These are phyloP conservation scores for Rhagium mordax DNA, from an alignment of 2,888 invertebrate species.

Conservation along the genomic window DNA sequence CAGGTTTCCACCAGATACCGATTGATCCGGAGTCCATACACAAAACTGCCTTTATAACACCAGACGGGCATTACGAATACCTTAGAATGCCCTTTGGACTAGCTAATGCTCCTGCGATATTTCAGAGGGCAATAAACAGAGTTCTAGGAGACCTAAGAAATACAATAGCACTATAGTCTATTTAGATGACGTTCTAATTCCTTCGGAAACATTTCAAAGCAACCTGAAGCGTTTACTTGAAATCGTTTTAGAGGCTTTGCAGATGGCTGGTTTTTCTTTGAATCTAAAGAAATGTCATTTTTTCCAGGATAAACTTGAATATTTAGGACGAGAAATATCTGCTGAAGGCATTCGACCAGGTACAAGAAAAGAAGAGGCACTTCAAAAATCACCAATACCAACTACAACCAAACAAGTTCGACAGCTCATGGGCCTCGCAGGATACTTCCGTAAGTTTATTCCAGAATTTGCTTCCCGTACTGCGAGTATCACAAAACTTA, in stretches of 20 bases:
- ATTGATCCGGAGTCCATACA: slow-evolving; percentile 50
- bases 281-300: slow-evolving; percentile 35
- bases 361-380: slow-evolving; percentile 8
- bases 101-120: slow-evolving; percentile 61
- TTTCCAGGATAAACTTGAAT: slow-evolving; percentile 26
- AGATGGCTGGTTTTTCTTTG: slow-evolving; percentile 20
- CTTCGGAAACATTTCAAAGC: slow-evolving; percentile 44
- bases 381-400: slow-evolving; percentile 32
- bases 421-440: slow-evolving; percentile 37
- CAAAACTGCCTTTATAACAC: slow-evolving; percentile 55
- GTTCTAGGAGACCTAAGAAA: slow-evolving; percentile 36
- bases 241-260: slow-evolving; percentile 22
- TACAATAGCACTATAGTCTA: slow-evolving; percentile 45
- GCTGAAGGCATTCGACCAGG: slow-evolving; percentile 18
- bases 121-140: slow-evolving; percentile 56
- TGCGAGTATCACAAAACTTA: slow-evolving; percentile 22
- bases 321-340: slow-evolving; percentile 33
- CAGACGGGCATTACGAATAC: slow-evolving; percentile 62
- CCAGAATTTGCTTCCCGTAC: slow-evolving; percentile 17
- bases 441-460: slow-evolving; percentile 40
- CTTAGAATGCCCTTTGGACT: slow-evolving; percentile 62
- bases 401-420: slow-evolving; percentile 27
- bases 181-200: slow-evolving; percentile 55
- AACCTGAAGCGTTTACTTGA: slow-evolving; percentile 28
- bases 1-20: slow-evolving; percentile 61